Percentiles rank a stretch among this genome's conserved stretches.
Conservation (phyloP, 2,113 vertebrate species). For the Nasalis larvatus region DNA sequence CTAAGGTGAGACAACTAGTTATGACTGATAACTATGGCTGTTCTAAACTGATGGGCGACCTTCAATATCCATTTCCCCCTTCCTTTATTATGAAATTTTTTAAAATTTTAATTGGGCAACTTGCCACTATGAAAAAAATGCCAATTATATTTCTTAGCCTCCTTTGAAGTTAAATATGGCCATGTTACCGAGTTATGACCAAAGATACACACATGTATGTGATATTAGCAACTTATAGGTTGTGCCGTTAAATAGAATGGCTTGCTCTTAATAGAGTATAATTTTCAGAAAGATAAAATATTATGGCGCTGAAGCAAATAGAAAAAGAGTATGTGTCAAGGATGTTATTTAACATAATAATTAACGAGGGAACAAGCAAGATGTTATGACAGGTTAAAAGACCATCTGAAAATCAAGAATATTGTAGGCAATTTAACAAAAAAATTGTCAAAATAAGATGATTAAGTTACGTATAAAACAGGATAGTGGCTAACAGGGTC, state of each 20-base stretch:
- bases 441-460: not conserved
- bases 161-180: not conserved
- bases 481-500: not conserved
- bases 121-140: not conserved
- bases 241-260: not conserved
- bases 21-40: not conserved
- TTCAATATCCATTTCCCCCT: not conserved
- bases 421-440: not conserved
- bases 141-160: not conserved
- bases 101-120: not conserved
- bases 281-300: not conserved
- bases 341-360: conserved; percentile 1
- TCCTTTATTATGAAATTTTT: not conserved
- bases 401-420: not conserved
- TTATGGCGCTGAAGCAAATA: not conserved
- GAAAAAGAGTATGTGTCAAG: not conserved
- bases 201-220: not conserved
- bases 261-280: not conserved
- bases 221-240: not conserved
- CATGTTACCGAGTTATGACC: not conserved
- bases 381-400: not conserved
- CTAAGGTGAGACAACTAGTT: not conserved
- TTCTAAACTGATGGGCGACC: not conserved
- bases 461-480: not conserved
- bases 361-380: not conserved